These are phyloP conservation scores for Paradoxurus hermaphroditus DNA, from an alignment of 2,113 vertebrate species.

Conservation along the genomic window DNA sequence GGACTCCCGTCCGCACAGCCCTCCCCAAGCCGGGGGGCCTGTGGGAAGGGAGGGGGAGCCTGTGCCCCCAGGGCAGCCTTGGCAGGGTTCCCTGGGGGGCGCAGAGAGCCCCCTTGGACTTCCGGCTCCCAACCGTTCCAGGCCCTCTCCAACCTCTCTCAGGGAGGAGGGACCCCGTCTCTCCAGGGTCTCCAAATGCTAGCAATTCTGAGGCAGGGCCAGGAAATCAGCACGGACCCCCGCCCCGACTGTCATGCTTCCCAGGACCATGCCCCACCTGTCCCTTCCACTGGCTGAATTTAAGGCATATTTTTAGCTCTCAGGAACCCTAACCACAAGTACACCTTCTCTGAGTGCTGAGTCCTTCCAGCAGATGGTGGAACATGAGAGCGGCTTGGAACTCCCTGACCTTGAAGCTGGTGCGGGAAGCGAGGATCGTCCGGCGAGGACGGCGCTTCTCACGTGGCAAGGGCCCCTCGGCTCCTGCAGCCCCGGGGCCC, in stretches of 20 bases:
- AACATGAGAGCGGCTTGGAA: neutral
- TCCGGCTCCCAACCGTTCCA: neutral
- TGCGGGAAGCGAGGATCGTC: no score
- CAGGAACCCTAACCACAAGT: rapidly evolving
- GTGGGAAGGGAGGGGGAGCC: neutral
- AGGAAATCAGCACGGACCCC: neutral
- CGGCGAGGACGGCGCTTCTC: rapidly evolving
- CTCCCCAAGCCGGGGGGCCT: neutral
- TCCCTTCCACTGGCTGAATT: neutral
- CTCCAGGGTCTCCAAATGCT: neutral
- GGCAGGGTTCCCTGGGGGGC: neutral
- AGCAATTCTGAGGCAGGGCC: neutral
- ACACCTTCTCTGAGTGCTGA: neutral
- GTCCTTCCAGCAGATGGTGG: rapidly evolving
- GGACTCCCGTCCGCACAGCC: rapidly evolving
- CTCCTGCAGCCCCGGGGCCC: neutral
- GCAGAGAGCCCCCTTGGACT: neutral
- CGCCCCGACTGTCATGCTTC: rapidly evolving
- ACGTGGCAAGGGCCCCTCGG: neutral
- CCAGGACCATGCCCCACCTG: rapidly evolving
- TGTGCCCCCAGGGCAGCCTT: neutral
- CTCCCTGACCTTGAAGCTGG: neutral
- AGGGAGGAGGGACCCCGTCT: neutral
- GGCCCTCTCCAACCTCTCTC: neutral
- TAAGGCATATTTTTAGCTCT: rapidly evolving